phyloP scores from a whole-genome alignment of 2,888 invertebrate genomes.

The Euspilapteryx auroguttella region DNA sequence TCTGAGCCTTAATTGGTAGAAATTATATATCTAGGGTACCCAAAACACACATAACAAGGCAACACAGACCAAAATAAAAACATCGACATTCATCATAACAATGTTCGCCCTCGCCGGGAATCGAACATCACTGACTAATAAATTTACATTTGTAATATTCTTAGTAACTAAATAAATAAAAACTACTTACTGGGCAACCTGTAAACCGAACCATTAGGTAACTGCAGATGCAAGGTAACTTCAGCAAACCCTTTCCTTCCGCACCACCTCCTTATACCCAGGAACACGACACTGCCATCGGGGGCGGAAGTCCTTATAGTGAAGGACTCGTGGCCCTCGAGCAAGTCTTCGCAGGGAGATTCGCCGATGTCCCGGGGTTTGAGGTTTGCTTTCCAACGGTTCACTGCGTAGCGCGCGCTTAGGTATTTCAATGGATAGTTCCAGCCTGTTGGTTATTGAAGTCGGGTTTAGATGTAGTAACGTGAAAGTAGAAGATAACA shows the following conservation, averaged over 20 bases:
- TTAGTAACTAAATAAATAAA: neutral
- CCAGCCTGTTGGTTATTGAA: no score
- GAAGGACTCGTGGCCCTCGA: slow-evolving; percentile 31
- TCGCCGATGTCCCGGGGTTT: slow-evolving; percentile 17
- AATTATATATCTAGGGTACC: no score
- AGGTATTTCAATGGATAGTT: slow-evolving; percentile 41
- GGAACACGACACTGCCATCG: slow-evolving; percentile 55
- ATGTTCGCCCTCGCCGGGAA: neutral
- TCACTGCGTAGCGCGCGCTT: slow-evolving; percentile 32
- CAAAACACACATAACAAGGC: no score
- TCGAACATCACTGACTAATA: no score
- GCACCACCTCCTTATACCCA: slow-evolving; percentile 52
- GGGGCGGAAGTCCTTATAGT: slow-evolving; percentile 56
- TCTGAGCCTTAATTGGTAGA: no score
- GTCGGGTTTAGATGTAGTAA: no score
- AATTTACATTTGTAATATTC: no score
- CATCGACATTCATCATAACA: no score
- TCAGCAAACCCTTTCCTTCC: slow-evolving; percentile 49
- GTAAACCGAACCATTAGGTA: slow-evolving; percentile 32
- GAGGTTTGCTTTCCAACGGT: slow-evolving; percentile 28
- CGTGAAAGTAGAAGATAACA: no score
- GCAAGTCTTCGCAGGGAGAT: slow-evolving; percentile 16
- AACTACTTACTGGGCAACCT: slow-evolving; percentile 26
- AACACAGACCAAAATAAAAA: no score
- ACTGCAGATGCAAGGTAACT: slow-evolving; percentile 51